Evolutionary conservation across 2,888 invertebrate species (phyloP), one percentile per base, ranked within the genome.

Genomic region (Petrolisthes manimaculis): DNA sequence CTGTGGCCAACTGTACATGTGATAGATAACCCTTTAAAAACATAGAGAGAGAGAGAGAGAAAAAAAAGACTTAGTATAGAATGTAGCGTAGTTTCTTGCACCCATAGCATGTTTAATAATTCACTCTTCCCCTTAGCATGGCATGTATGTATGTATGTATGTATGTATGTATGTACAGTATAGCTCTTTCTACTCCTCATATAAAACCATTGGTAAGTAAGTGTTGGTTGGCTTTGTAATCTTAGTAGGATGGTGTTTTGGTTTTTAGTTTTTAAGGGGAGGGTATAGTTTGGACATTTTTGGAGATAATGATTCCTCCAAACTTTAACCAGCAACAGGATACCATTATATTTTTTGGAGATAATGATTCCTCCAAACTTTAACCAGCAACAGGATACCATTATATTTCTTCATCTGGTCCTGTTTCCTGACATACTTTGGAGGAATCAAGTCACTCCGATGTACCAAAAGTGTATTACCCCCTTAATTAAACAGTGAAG

Each of bases 151-250:
- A 74, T 84, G 51, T 37, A 74, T 84, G 51, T 37, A 74, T 84
- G 51, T 37, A 74, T 74, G 18, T 74, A 24, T 55, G 83, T 75
- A 83, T 84, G 51, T 37, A 74, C 75, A 86, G 86, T 86, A 80
- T 86, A 82, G 82, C 71, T 83, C 86, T 54, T 37, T 2, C 37
- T 37, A 37, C 37, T 82, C 81, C 82, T 61, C 75, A 75, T 75
- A 86, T 21, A 82, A 86, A 37, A 37, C 37, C 61, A 79, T 18
- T 77, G 86, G 86, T 86, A 86, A 86, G 86, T 86, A 82, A 82
- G 56, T 71, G 24, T 74, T 86, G 86, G 51, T 71, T 84, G 86
- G 51, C 80, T 84, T 53, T 78, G 24, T 75, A 84, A 84, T 75
- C 18, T 18, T 75, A 37, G 37, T 75, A 37, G 37, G 37, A 37